Evolutionary conservation across 2,113 vertebrate species (phyloP), one percentile per base, ranked within the genome.

Genomic region (Eptesicus fuscus): DNA sequence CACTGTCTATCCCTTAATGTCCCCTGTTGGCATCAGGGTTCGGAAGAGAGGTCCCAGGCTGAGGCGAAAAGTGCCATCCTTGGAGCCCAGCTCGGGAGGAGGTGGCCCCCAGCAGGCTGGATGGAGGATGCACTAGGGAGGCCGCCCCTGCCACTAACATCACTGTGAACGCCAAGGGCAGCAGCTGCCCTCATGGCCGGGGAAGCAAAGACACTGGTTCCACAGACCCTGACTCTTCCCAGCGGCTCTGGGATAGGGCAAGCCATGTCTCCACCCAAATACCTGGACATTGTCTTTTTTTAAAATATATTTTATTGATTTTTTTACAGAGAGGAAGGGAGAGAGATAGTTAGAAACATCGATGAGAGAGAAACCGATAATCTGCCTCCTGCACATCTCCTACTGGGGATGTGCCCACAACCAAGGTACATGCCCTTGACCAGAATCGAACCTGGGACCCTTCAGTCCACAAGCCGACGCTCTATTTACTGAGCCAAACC

Each of bases 81-180:
- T 23, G 9, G 56, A 59, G 44, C 25, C 20, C 23, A n/a, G 42
- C 9, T 53, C 44, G 0, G 37, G 32, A 65, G 14, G 20, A 67
- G 71, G 47, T 3, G 28, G 14, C 32, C 65, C 23, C 9, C 32
- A 30, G 40, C 47, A n/a, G 95, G 35, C 35, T 6, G 5, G 30
- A 20, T 0, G 1, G 37, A 89, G 63, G 17, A 14, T 1, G 14
- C 5, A 49, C 47, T 13, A 1, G 28, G 11, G n/a, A 61, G 11
- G 69, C 23, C 25, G 22, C 23, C 2, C 30, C 0, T 59, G 73
- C 18, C 53, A 7, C 61, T 20, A 23, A 25, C 0, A 4, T 42
- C 71, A 14, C 37, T 49, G 25, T 11, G 84, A 25, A 42, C 2
- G 40, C 5, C 20, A 4, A 30, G 12, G 1, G 30, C 47, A 65